Base-by-base conservation (phyloP, 2,888 invertebrate species). In the Nomada ferruginata region DNA sequence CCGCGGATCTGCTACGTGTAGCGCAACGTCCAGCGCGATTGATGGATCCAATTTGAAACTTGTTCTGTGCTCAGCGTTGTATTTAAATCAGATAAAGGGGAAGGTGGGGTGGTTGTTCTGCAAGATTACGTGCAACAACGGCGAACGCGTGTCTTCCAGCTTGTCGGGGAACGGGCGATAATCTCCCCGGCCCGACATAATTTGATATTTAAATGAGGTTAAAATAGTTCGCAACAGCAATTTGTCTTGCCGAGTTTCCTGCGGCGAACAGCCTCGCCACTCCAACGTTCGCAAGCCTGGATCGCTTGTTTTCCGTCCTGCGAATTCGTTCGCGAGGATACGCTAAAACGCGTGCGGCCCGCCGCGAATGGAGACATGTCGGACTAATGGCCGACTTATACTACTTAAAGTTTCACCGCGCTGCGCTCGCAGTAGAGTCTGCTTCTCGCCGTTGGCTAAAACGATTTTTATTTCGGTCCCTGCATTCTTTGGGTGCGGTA, bases 131-230 rank as follows among this genome's bases (percentile, higher is more conserved):
- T 52, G 71, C 79, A 76, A 61, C 64, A 53, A 75, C 66, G 20
- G 73, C 26, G 63, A 68, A 74, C 75, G 73, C 79, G 79, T 73
- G 73, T 74, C 83, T 73, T 60, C 57, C 55, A 15, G 55, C 44
- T 57, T n/a, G 71, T 23, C 70, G 68, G 61, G 75, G 64, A 66
- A 80, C 74, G 74, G 61, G 66, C 74, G 77, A 81, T 86, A 87
- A 87, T 86, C 71, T 65, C 68, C 70, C 52, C 78, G 68, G 79
- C 74, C 84, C 79, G 82, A 87, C 88, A 87, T 89, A 91, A 91
- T 90, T 91, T 90, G 89, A 90, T 91, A 92, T 91, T 91, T 92
- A 92, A 92, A 92, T 91, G 90, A 90, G 89, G 91, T 90, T 91
- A 87, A 92, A 92, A 91, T 90, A 91, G 91, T 92, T 92, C 85